These are phyloP conservation scores for Schizaphis graminum DNA, from an alignment of 2,888 invertebrate species.

Conservation along the genomic window DNA sequence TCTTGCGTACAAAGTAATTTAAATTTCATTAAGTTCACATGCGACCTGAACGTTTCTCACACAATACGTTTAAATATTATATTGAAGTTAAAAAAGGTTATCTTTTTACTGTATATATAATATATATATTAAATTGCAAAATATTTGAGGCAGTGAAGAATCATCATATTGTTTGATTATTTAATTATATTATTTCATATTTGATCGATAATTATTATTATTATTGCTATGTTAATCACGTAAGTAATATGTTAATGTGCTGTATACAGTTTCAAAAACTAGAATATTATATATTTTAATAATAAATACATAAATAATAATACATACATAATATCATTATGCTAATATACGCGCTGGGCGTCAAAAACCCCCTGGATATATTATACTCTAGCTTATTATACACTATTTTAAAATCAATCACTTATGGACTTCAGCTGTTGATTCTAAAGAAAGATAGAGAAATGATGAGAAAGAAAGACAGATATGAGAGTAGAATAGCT, in stretches of 20 bases:
- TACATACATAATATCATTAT: background rate
- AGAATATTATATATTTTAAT: background rate
- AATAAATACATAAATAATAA: background rate
- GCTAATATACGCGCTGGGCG: background rate
- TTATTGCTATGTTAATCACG: background rate
- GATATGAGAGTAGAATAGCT: background rate
- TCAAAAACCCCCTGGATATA: background rate
- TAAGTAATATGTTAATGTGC: background rate
- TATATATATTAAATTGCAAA: background rate
- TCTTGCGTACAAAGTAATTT: slow-evolving; percentile 33
- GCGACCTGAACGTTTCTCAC: background rate
- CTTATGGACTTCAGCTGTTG: background rate
- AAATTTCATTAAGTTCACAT: slow-evolving; percentile 20
- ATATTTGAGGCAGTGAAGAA: background rate
- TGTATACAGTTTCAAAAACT: background rate
- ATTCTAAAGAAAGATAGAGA: background rate
- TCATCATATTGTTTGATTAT: background rate
- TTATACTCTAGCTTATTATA: background rate
- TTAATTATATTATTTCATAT: background rate
- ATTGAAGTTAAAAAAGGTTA: background rate
- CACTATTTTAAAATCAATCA: slow-evolving; percentile 19
- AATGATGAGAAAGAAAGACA: background rate
- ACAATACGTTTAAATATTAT: background rate
- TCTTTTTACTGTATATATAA: background rate
- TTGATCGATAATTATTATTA: background rate